phyloP scores from a whole-genome alignment of 2,113 vertebrate genomes.

The Alouatta palliata region DNA sequence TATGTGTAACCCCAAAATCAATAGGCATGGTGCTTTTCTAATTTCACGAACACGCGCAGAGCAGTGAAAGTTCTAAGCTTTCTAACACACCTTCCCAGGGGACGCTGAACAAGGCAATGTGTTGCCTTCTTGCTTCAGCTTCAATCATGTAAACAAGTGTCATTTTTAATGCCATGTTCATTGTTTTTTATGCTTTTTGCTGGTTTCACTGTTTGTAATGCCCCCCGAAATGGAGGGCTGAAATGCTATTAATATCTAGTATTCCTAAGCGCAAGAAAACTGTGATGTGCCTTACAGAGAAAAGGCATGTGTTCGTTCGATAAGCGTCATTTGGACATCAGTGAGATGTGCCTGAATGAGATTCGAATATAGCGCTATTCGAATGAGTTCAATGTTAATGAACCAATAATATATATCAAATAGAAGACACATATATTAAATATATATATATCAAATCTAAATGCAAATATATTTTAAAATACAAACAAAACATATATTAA shows the following conservation, averaged over 20 bases:
- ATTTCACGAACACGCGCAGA: background rate
- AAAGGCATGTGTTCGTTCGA: background rate
- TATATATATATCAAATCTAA: background rate
- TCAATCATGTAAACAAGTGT: background rate
- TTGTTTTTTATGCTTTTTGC: background rate
- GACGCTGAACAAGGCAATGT: background rate
- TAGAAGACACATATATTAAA: background rate
- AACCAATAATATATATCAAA: background rate
- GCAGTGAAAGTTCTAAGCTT: background rate
- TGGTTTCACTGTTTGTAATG: background rate
- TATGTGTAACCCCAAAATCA: background rate
- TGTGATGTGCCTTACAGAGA: background rate
- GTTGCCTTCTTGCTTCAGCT: background rate
- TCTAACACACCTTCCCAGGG: background rate
- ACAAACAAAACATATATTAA: background rate
- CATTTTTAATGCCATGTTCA: background rate
- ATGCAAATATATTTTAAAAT: background rate
- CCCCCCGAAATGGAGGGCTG: background rate
- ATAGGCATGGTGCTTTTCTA: fast-evolving
- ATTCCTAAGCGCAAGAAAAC: background rate
- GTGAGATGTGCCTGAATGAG: too few relatives aligned
- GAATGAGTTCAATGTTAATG: background rate
- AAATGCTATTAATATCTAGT: background rate
- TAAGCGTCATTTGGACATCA: background rate
- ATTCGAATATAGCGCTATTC: too few relatives aligned